Base-by-base conservation (phyloP, 2,888 invertebrate species). In the Trissoscelio sp. region DNA sequence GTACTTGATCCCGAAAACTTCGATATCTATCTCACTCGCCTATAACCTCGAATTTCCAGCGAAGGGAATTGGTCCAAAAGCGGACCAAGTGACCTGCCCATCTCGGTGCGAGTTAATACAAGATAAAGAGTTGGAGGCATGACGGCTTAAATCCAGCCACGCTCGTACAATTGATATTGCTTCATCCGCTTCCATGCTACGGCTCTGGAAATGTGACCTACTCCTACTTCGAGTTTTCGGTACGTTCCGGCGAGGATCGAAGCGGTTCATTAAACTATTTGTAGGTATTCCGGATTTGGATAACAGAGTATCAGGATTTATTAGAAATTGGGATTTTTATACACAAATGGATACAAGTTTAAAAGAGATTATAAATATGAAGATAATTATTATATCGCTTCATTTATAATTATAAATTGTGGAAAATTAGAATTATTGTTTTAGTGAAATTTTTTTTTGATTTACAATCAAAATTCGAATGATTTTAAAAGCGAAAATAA, bases 1-100 rank as follows among this genome's bases (percentile, higher is more conserved):
- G 84, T 85, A 87, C 86, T 85, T 88, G 86, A 88, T 88, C 88
- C 88, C 73, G 83, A 80, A 87, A 87, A 87, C 86, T 85, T 78
- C 83, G 83, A 83, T 85, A 84, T 82, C 83, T 84, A 78, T 83
- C 82, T 55, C 82, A 81, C 66, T 46, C 37, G 34, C 62, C 48
- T 37, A 48, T 44, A 66, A 67, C 66, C 31, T 53, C 66, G 53
- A 18, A 51, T 44, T 64, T 44, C 55, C 57, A 53, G 57, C 51
- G 16, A 48, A 58, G 73, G 28, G 44, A 66, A 48, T 74, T 37
- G 48, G 46, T 28, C 48, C 70, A 20, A 58, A 80, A 70, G 46
- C 70, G 62, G 75, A 57, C 55, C 79, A 74, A 69, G 74, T 53
- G 60, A 79, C 79, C 74, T 53, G 11, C 42, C 24, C 12, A 24